phyloP scores from a whole-genome alignment of 2,113 vertebrate species.

The Columba janthina region DNA sequence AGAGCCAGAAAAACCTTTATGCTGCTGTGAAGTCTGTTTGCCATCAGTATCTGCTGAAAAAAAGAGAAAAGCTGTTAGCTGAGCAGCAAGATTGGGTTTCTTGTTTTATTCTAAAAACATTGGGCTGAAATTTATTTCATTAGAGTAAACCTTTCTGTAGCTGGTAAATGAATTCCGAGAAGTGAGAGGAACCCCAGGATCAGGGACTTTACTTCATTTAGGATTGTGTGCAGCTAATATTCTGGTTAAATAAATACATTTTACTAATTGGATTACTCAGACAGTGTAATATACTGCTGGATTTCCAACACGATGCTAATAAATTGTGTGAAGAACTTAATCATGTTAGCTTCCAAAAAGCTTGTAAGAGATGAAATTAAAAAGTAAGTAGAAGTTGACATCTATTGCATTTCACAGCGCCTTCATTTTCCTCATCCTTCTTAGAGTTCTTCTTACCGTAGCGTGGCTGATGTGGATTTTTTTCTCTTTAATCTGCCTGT shows the following conservation, averaged over 20 bases:
- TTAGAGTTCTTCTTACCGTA: constrained; percentile 42
- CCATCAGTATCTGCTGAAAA: neutral
- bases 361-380: constrained; percentile 76
- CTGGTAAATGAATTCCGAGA: constrained; percentile 44
- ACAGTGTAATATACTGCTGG: constrained; percentile 68
- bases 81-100: constrained; percentile 30
- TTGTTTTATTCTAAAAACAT: constrained; percentile 47
- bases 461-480: constrained; percentile 23
- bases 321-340: constrained; percentile 80
- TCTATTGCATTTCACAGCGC: constrained; percentile 58
- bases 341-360: constrained; percentile 75
- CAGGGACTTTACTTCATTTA: constrained; percentile 51
- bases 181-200: neutral
- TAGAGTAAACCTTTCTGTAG: constrained; percentile 40
- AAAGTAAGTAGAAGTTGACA: constrained; percentile 72
- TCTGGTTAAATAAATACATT: constrained; percentile 76
- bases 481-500: constrained; percentile 50
- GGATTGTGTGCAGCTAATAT: constrained; percentile 60
- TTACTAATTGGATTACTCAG: constrained; percentile 81
- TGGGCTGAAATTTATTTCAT: constrained; percentile 50
- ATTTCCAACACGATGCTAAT: constrained; percentile 79
- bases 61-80: neutral
- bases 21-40: neutral
- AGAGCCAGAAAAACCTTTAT: neutral
- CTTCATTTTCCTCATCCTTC: constrained; percentile 65